Percentiles rank a stretch among this genome's conserved stretches.
Evolutionary conservation across 2,797 vertebrate genomes (phyloP).

Genomic region (Melanotaenia parkinsoni): DNA sequence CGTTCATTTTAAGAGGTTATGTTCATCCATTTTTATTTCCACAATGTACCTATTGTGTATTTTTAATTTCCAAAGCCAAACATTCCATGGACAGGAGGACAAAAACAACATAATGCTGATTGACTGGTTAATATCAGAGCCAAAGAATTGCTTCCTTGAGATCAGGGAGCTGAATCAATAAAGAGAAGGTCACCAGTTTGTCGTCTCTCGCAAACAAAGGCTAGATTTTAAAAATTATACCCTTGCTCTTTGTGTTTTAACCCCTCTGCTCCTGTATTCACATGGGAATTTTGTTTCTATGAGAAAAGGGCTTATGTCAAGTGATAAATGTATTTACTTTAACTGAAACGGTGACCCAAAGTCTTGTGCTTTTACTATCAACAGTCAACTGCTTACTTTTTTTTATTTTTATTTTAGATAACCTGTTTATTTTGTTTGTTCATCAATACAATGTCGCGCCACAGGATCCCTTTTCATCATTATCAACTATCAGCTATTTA

Average conservation of each 20-base stretch:
- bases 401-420: neutral
- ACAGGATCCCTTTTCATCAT: conserved; percentile 4
- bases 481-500: neutral
- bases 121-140: conserved; percentile 52
- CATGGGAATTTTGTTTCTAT: conserved; percentile 39
- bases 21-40: neutral
- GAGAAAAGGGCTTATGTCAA: conserved; percentile 38
- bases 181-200: conserved; percentile 53
- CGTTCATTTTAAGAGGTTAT: conserved; percentile 6
- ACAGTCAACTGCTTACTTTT: conserved; percentile 16
- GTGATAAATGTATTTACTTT: conserved; percentile 34
- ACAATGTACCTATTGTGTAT: conserved; percentile 2
- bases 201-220: conserved; percentile 36
- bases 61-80: conserved; percentile 22
- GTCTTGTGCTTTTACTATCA: conserved; percentile 18
- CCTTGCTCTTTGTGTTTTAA: conserved; percentile 14
- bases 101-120: conserved; percentile 38
- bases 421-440: neutral
- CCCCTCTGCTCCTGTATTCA: conserved; percentile 38
- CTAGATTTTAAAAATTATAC: conserved; percentile 37
- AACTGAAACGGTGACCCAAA: conserved; percentile 28
- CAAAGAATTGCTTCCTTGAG: conserved; percentile 24
- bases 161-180: conserved; percentile 55
- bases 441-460: neutral
- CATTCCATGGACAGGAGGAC: conserved; percentile 9